Evolutionary conservation across 2,888 invertebrate genomes (phyloP).

Genomic region (Leucania comma): DNA sequence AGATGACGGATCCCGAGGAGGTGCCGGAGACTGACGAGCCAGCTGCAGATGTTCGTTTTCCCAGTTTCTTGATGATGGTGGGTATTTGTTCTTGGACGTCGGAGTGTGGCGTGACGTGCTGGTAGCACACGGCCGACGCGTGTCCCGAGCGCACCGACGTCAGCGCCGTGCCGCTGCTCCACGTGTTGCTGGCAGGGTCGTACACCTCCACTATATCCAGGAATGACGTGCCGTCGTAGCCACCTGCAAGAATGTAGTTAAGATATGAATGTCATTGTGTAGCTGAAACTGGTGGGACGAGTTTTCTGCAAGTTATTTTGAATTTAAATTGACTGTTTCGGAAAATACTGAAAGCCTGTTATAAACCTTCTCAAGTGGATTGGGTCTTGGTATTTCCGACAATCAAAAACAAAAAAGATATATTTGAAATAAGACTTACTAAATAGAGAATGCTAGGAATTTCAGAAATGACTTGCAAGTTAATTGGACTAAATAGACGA

Average conservation of each 20-base stretch:
- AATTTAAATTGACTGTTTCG: background rate
- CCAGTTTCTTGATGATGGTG: slow-evolving; percentile 68
- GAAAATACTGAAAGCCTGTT: background rate
- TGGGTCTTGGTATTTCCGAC: too few relatives aligned
- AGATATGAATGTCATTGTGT: background rate
- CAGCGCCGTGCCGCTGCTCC: slow-evolving; percentile 95
- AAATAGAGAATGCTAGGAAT: too few relatives aligned
- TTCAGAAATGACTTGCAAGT: too few relatives aligned
- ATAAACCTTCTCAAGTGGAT: too few relatives aligned
- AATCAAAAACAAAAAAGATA: too few relatives aligned
- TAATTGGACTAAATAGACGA: too few relatives aligned
- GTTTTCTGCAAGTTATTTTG: background rate
- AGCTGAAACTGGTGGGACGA: background rate
- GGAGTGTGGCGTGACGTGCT: slow-evolving; percentile 91
- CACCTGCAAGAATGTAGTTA: slow-evolving; percentile 90
- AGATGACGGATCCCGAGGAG: slow-evolving; percentile 39
- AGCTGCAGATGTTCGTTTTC: slow-evolving; percentile 65
- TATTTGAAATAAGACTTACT: too few relatives aligned
- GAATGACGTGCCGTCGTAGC: slow-evolving; percentile 97
- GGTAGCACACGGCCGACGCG: slow-evolving; percentile 97
- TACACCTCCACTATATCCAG: slow-evolving; percentile 97
- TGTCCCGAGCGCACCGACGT: slow-evolving; percentile 97
- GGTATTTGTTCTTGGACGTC: slow-evolving; percentile 68
- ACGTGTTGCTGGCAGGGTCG: slow-evolving; percentile 94
- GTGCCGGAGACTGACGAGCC: slow-evolving; percentile 50